A percentile compares a stretch with the other conserved stretches of the same genome.
Conservation (phyloP, 2,797 vertebrate species). For the Melanogrammus aeglefinus region DNA sequence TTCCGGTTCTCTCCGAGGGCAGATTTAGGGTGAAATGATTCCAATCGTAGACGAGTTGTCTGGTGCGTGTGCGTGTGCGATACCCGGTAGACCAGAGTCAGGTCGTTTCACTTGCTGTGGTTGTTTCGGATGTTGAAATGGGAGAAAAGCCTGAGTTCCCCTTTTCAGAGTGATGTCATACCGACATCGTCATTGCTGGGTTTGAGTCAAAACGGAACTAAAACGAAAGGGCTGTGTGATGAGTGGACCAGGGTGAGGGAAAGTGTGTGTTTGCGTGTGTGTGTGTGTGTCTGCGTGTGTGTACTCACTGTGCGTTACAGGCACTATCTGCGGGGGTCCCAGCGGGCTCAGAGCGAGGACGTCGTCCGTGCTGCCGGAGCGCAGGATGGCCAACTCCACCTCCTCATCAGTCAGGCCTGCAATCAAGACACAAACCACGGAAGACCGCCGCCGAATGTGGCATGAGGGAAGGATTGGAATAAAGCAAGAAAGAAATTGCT, state of each 20-base stretch:
- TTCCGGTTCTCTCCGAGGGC: too few species aligned
- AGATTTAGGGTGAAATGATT: too few species aligned
- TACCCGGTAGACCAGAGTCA: too few species aligned
- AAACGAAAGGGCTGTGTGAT: too few species aligned
- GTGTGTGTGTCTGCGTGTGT: conserved; percentile 6
- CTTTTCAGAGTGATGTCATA: too few species aligned
- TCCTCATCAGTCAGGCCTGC: conserved; percentile 94
- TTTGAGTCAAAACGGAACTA: too few species aligned
- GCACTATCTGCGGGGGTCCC: conserved; percentile 65
- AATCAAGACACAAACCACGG: conserved; percentile 46
- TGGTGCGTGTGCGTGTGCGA: too few species aligned
- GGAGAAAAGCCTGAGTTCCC: too few species aligned
- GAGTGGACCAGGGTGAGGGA: background rate
- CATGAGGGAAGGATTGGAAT: background rate
- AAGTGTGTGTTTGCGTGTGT: background rate
- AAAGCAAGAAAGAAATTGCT: conserved; percentile 47
- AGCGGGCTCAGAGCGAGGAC: conserved; percentile 66
- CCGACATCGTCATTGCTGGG: too few species aligned
- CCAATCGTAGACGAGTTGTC: too few species aligned
- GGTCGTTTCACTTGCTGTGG: background rate
- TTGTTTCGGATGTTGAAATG: background rate
- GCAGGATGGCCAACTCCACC: conserved; percentile 93
- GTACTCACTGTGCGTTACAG: conserved; percentile 81
- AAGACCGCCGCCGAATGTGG: conserved; percentile 14
- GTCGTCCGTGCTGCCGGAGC: conserved; percentile 83